These are phyloP conservation scores for Drosophila lowei DNA, from an alignment of 1,140 invertebrate genomes.

Conservation along the genomic window DNA sequence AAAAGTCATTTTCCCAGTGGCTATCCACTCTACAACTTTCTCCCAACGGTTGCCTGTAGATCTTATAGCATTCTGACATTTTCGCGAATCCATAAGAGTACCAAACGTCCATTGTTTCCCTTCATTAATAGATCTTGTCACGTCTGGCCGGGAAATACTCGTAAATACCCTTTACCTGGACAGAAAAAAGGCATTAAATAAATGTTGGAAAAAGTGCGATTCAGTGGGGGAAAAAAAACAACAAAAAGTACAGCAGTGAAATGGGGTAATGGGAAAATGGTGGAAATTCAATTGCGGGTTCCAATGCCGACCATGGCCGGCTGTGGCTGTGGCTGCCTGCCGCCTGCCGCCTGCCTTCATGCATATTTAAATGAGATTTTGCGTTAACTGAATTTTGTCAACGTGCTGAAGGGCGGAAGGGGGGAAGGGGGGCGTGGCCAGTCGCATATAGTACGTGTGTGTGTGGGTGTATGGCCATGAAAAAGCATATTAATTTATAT, in stretches of 20 bases:
- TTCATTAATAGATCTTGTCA: no score
- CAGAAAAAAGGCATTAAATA: conserved; percentile 18
- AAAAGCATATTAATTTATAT: conserved; percentile 66
- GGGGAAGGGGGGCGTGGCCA: conserved; percentile 30
- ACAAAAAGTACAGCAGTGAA: conserved; percentile 9
- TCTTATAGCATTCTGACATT: no score
- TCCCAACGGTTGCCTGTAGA: no score
- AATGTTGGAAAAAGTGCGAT: conserved; percentile 9
- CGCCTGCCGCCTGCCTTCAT: conserved; percentile 48
- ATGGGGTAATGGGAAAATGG: conserved; percentile 23
- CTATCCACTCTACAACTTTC: no score
- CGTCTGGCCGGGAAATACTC: no score
- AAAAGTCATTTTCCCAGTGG: no score
- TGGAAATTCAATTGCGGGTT: conserved; percentile 43
- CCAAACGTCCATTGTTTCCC: neutral
- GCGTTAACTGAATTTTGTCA: conserved; percentile 79
- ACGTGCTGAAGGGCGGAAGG: conserved; percentile 20
- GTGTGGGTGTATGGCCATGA: conserved; percentile 41
- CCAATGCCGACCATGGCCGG: conserved; percentile 2
- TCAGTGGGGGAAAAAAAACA: conserved; percentile 1
- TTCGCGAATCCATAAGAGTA: neutral
- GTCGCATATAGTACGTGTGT: conserved; percentile 20
- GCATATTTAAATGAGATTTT: conserved; percentile 80
- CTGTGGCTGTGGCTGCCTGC: conserved; percentile 4
- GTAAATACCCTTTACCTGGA: conserved; percentile 17